Conservation (phyloP, 1,140 invertebrate genomes). For the Charaxes varanes region DNA sequence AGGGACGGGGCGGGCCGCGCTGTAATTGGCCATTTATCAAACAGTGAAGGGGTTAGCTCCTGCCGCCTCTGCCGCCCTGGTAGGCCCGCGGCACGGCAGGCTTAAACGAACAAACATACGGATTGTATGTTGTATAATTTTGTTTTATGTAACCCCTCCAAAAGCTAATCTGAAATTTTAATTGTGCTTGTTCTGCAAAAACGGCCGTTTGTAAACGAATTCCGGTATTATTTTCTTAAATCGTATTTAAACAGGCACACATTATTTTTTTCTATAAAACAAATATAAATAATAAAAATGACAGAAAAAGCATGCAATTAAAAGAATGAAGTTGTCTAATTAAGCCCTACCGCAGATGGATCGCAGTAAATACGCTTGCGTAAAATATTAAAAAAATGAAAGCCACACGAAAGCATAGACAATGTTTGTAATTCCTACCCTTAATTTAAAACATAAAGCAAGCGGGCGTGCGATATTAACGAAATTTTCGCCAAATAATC, state of each 20-base stretch:
- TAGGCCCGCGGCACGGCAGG: slow-evolving; percentile 34
- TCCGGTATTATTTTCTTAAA: too few relatives aligned
- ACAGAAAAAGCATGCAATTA: too few relatives aligned
- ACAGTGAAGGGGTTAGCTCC: slow-evolving; percentile 72
- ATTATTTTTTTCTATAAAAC: too few relatives aligned
- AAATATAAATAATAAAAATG: too few relatives aligned
- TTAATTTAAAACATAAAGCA: slow-evolving; percentile 25
- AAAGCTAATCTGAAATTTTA: slow-evolving; percentile 23
- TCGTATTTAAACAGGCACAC: too few relatives aligned
- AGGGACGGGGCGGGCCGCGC: slow-evolving; percentile 58
- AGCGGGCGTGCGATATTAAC: slow-evolving; percentile 36
- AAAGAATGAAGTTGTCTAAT: too few relatives aligned
- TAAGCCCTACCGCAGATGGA: too few relatives aligned
- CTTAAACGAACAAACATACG: slow-evolving; percentile 62
- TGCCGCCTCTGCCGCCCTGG: slow-evolving; percentile 50
- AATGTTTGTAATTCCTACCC: slow-evolving; percentile 24
- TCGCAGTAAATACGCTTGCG: too few relatives aligned
- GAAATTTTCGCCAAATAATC: slow-evolving; percentile 61
- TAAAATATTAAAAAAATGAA: slow-evolving; percentile 5
- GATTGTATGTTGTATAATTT: slow-evolving; percentile 27
- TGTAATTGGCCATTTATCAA: slow-evolving; percentile 76
- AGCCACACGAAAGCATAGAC: slow-evolving; percentile 13
- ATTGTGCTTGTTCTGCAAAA: slow-evolving; percentile 13
- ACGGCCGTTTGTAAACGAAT: background rate
- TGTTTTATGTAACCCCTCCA: slow-evolving; percentile 21